A percentile compares a stretch with the other conserved stretches of the same genome.
Evolutionary conservation across 2,113 vertebrate species (phyloP).

Genomic region (Scatophagus argus): DNA sequence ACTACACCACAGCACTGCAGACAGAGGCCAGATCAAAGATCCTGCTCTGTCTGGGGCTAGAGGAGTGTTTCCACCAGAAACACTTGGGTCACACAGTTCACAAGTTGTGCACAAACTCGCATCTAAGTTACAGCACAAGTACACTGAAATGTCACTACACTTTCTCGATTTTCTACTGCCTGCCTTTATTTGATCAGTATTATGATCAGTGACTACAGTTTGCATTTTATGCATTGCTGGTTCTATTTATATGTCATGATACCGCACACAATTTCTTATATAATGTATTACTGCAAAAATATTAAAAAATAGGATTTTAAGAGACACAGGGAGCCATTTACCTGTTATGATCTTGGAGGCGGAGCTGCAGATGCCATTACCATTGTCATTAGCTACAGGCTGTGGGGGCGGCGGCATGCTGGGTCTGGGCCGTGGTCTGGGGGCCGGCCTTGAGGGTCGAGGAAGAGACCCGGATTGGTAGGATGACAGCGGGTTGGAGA

Average conservation of each 20-base stretch:
- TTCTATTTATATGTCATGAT: background rate
- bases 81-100: background rate
- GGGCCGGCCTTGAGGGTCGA: slow-evolving; percentile 88
- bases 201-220: background rate
- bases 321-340: slow-evolving; percentile 71
- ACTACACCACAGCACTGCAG: background rate
- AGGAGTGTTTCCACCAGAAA: background rate
- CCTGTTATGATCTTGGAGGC: slow-evolving; percentile 93
- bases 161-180: background rate
- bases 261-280: background rate
- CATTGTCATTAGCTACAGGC: slow-evolving; percentile 75
- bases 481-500: slow-evolving; percentile 57
- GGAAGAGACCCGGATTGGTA: slow-evolving; percentile 84
- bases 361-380: slow-evolving; percentile 72
- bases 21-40: background rate
- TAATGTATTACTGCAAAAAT: background rate
- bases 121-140: background rate
- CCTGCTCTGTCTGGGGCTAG: background rate
- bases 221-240: background rate
- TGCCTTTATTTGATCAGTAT: background rate
- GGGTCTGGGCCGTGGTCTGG: slow-evolving; percentile 90
- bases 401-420: slow-evolving; percentile 91
- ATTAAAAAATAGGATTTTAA: background rate
- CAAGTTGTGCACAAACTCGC: background rate
- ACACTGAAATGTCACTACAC: background rate